These are phyloP conservation scores for Philopotamus ludificatus DNA, from an alignment of 1,140 invertebrate genomes.

Conservation along the genomic window DNA sequence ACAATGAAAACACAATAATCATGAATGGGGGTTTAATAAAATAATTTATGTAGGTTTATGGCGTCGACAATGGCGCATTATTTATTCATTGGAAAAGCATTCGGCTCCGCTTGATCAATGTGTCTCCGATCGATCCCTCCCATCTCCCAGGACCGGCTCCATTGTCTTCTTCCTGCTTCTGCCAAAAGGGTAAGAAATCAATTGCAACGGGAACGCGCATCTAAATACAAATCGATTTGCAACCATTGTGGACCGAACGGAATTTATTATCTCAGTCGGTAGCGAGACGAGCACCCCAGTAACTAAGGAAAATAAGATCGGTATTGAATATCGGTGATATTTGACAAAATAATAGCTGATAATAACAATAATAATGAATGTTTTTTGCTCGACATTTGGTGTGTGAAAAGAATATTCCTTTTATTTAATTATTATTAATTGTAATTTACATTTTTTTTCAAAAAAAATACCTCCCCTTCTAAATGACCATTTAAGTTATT, in stretches of 20 bases:
- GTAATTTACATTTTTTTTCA: too few species aligned
- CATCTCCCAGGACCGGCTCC: not conserved
- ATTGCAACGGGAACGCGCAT: conserved; percentile 4
- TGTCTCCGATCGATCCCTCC: conserved; percentile 39
- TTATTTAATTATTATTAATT: too few species aligned
- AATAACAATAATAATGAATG: too few species aligned
- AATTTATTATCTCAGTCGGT: too few species aligned
- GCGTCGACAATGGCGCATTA: conserved; percentile 39
- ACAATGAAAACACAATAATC: conserved; percentile 33
- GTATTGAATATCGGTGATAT: not conserved
- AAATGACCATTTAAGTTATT: too few species aligned
- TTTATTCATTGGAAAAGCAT: conserved; percentile 42
- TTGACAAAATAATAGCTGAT: not conserved
- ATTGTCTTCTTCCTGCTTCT: not conserved
- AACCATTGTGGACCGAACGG: too few species aligned
- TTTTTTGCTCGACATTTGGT: too few species aligned
- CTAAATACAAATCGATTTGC: too few species aligned
- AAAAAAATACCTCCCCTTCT: too few species aligned
- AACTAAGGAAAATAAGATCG: not conserved
- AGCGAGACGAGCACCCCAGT: not conserved
- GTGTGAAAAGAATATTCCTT: too few species aligned
- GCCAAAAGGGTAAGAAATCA: not conserved
- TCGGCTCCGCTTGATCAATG: conserved; percentile 37
- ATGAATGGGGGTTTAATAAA: conserved; percentile 42
- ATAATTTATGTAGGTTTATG: conserved; percentile 42